Evolutionary conservation across 1,140 invertebrate species (phyloP).

Genomic region (Drosophila sechellia): DNA sequence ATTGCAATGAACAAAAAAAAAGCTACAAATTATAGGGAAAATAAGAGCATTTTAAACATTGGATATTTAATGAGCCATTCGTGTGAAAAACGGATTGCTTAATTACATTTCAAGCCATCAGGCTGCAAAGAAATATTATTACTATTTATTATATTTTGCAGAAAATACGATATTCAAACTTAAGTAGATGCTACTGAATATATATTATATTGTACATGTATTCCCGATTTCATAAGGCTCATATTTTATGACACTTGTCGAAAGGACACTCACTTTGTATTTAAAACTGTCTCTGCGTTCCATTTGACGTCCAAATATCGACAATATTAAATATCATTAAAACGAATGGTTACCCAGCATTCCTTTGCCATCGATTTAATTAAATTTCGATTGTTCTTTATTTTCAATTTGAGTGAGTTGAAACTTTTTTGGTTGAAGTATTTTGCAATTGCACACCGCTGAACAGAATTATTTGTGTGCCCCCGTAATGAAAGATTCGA

Average conservation of each 20-base stretch:
- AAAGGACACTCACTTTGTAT: background rate
- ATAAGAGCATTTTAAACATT: constrained; percentile 17
- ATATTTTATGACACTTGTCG: background rate
- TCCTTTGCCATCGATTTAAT: constrained; percentile 31
- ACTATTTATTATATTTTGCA: no score
- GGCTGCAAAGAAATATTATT: background rate
- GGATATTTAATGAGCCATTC: constrained; percentile 4
- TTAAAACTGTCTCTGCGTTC: background rate
- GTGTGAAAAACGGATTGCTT: constrained; percentile 31
- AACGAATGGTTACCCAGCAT: constrained; percentile 11
- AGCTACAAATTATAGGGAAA: constrained; percentile 17
- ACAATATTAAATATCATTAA: constrained; percentile 38
- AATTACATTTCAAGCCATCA: constrained; percentile 23
- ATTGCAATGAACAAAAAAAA: constrained; percentile 31
- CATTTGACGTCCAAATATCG: constrained; percentile 12
- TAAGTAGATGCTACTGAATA: background rate
- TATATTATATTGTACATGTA: no score
- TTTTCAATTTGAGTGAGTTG: background rate
- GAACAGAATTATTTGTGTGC: constrained; percentile 13
- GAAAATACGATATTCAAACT: background rate
- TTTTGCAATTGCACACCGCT: no score
- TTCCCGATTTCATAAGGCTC: background rate
- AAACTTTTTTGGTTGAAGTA: background rate
- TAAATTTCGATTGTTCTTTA: constrained; percentile 29
- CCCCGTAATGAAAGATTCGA: constrained; percentile 10